Evolutionary conservation across 2,888 invertebrate genomes (phyloP), one percentile per base, ranked within the genome.

Genomic region (Leucophenga maculata): DNA sequence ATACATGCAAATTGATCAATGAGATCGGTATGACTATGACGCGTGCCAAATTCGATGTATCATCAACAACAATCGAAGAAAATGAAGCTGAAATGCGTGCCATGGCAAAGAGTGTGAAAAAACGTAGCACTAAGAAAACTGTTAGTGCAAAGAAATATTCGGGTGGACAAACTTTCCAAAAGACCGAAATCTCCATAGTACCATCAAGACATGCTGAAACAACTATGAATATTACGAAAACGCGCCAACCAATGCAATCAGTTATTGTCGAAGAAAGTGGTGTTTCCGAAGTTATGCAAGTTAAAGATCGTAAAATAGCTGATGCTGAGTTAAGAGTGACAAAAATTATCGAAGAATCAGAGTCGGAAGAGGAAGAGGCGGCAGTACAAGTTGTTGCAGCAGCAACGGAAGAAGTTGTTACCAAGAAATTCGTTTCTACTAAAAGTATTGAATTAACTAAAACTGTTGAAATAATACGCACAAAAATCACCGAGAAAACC

Each of bases 1-100:
- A 96, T 82, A 91, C 92, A 77, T 96, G 96, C 86, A 95, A 95
- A 89, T 94, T 96, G 11, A 92, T 93, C 16, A 97, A 96, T 86
- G 94, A 95, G 80, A 93, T 95, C 70, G 97, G 97, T 62, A 92
- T 94, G 89, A 93, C 93, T 32, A 90, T 92, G 65, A 94, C 95
- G 1, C 94, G 94, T 88, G 95, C 93, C 8, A 93, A 93, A 86
- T 89, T 97, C 57, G 92, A 93, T 83, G 93, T 95, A 55, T 90
- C 90, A 66, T 90, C 92, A 74, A 89, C 82, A 0, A 67, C 75
- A 3, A 67, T 48, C 3, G 75, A 75, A 50, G 69, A 69, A 18
- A 65, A 62, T 11, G 77, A 78, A 46, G 66, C 70, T 22, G 89
- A 78, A 39, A n/a, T 50, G 88, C 88, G 11, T 80, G 90, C 86